A percentile compares a stretch with the other conserved stretches of the same genome.
Conservation (phyloP, 2,113 vertebrate genomes). For the Colossoma macropomum region DNA sequence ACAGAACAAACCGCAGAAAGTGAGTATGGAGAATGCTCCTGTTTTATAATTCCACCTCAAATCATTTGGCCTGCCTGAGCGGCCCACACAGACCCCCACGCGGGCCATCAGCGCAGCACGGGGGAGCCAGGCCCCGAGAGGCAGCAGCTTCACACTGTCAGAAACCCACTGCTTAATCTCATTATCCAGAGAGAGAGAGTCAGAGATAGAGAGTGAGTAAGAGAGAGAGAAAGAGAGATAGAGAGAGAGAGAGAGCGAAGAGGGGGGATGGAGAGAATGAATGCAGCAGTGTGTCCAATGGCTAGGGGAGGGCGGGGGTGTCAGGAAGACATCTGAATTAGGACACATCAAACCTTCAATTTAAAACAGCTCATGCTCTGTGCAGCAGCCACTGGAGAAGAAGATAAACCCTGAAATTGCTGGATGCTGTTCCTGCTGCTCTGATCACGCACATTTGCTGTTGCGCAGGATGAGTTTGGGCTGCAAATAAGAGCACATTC, state of each 20-base stretch:
- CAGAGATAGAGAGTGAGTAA: constrained; percentile 25
- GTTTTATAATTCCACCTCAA: constrained; percentile 48
- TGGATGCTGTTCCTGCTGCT: background rate
- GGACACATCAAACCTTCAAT: constrained; percentile 20
- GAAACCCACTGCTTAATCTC: constrained; percentile 54
- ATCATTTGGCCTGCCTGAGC: constrained; percentile 34
- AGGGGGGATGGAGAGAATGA: constrained; percentile 30
- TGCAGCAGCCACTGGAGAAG: background rate
- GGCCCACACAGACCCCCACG: constrained; percentile 32
- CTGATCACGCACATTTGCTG: background rate
- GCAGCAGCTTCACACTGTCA: constrained; percentile 51
- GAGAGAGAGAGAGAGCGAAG: background rate
- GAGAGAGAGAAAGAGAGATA: constrained; percentile 32
- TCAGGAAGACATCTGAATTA: constrained; percentile 38
- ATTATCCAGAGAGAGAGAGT: constrained; percentile 43
- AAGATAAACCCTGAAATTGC: background rate
- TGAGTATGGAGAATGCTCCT: constrained; percentile 25
- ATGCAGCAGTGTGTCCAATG: constrained; percentile 31
- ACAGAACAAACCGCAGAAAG: constrained; percentile 20
- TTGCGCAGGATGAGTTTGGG: background rate
- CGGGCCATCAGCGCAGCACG: constrained; percentile 41
- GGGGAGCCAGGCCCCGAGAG: constrained; percentile 37
- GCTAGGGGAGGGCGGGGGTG: constrained; percentile 46
- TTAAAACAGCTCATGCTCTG: constrained; percentile 1
- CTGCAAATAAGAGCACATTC: background rate